These are phyloP conservation scores for Geopemphigus sp. DNA, from an alignment of 1,140 invertebrate species.

Conservation along the genomic window DNA sequence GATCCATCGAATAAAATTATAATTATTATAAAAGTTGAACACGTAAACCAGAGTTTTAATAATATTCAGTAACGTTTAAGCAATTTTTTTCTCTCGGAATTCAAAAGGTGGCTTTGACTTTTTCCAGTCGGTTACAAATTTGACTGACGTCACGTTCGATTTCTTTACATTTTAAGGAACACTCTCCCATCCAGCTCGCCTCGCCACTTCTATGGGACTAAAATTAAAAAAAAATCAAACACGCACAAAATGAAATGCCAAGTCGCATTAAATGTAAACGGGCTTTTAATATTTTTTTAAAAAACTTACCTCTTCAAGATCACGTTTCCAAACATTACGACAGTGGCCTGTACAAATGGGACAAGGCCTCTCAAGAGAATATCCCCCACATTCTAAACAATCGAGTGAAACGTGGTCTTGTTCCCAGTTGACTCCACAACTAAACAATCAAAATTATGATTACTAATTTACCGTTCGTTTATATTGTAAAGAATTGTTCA, in stretches of 20 bases:
- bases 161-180: slow-evolving; percentile 58
- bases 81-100: neutral
- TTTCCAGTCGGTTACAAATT: slow-evolving; percentile 59
- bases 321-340: slow-evolving; percentile 70
- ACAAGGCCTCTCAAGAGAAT: slow-evolving; percentile 73
- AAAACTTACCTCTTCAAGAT: slow-evolving; percentile 69
- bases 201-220: slow-evolving; percentile 73
- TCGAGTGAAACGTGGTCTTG: slow-evolving; percentile 76
- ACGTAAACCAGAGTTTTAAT: neutral
- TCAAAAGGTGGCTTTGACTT: slow-evolving; percentile 57
- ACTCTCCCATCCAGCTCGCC: slow-evolving; percentile 72
- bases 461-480: neutral
- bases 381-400: slow-evolving; percentile 80
- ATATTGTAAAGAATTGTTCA: neutral
- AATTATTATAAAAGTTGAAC: neutral
- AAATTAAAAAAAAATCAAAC: slow-evolving; percentile 55
- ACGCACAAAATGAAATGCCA: neutral
- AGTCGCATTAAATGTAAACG: neutral
- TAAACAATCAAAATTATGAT: slow-evolving; percentile 54
- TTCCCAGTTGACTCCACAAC: slow-evolving; percentile 79
- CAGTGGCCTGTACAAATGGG: slow-evolving; percentile 75
- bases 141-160: slow-evolving; percentile 52
- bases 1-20: neutral
- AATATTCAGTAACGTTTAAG: slow-evolving; percentile 14
- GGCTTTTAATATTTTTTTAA: neutral